Conservation (phyloP, 2,113 vertebrate species). For the Trichechus manatus region DNA sequence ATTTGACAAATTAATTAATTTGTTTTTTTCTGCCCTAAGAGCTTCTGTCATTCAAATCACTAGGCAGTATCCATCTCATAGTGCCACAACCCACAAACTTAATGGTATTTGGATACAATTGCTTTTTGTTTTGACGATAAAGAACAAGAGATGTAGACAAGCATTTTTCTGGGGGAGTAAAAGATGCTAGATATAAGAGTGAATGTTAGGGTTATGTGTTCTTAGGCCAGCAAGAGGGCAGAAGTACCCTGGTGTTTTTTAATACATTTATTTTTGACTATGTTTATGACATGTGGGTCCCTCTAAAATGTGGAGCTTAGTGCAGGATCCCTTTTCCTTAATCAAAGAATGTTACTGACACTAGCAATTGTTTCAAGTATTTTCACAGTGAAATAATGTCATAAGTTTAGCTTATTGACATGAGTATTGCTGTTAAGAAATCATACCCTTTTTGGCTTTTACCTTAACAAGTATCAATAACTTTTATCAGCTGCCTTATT, state of each 20-base stretch:
- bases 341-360: background rate
- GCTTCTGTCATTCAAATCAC: conserved; percentile 57
- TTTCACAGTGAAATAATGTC: background rate
- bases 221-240: background rate
- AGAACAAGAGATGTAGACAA: background rate
- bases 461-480: background rate
- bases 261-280: background rate
- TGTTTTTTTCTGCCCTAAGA: conserved; percentile 55
- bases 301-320: background rate
- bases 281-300: background rate
- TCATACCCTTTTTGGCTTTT: background rate
- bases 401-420: background rate
- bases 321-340: background rate
- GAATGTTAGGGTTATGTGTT: background rate
- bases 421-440: background rate
- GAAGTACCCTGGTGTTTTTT: background rate
- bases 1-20: conserved; percentile 81
- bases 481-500: background rate
- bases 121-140: conserved; percentile 56
- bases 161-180: background rate
- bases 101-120: conserved; percentile 4
- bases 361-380: background rate
- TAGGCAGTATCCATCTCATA: background rate
- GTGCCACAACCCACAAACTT: background rate
- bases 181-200: background rate